A percentile compares a stretch with the other conserved stretches of the same genome.
Conservation (phyloP, 2,113 vertebrate genomes). For the Silurus meridionalis region DNA sequence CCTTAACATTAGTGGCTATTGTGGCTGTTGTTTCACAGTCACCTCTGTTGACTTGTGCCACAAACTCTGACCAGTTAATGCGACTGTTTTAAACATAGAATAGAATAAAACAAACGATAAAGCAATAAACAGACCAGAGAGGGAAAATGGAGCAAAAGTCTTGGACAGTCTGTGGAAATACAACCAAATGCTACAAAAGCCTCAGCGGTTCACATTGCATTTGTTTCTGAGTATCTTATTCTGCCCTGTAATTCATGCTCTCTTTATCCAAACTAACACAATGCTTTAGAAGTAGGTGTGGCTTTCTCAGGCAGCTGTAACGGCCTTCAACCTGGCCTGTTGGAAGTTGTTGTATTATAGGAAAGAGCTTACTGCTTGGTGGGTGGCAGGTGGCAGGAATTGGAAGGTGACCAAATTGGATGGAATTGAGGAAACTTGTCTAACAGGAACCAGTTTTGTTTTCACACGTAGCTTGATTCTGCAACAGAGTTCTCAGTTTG, state of each 20-base stretch:
- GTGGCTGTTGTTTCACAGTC: not conserved
- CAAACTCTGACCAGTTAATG: not conserved
- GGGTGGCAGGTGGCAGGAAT: not conserved
- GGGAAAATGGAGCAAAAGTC: not conserved
- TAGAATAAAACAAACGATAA: too few relatives aligned
- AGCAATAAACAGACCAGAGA: not conserved
- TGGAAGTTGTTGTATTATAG: not conserved
- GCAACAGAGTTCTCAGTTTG: not conserved
- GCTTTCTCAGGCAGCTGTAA: not conserved
- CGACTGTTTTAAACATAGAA: not conserved
- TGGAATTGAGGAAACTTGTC: not conserved
- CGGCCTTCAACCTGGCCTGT: not conserved
- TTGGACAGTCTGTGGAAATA: not conserved
- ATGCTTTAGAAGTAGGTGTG: not conserved
- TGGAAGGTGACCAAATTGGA: not conserved
- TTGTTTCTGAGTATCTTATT: not conserved
- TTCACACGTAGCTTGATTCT: not conserved
- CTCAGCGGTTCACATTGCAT: not conserved
- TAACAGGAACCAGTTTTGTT: not conserved
- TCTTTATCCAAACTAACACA: not conserved
- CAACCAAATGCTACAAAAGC: not conserved
- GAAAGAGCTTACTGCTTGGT: not conserved
- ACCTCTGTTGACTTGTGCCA: not conserved
- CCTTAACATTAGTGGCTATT: not conserved
- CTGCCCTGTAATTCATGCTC: not conserved